These are phyloP conservation scores for Pandemis corylana DNA, from an alignment of 2,888 invertebrate species.

Conservation along the genomic window DNA sequence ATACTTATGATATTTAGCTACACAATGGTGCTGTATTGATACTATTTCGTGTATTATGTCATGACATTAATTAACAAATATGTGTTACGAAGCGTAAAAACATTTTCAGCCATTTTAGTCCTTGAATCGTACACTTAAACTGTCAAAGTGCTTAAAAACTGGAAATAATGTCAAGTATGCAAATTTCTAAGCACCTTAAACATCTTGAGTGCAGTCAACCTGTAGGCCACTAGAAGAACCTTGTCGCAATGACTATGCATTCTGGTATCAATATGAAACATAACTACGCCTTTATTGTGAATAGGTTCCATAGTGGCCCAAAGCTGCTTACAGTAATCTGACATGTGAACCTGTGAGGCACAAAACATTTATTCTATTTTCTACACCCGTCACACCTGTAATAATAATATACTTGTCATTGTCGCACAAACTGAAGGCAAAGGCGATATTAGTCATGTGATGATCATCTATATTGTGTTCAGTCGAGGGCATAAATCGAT, in stretches of 20 bases:
- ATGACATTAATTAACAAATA: conserved; percentile 19
- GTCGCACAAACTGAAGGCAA: too few relatives aligned
- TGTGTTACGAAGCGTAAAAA: neutral
- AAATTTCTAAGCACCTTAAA: neutral
- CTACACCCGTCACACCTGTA: too few relatives aligned
- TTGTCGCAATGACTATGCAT: neutral
- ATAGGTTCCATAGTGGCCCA: too few relatives aligned
- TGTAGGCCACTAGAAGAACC: neutral
- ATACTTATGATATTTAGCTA: conserved; percentile 19
- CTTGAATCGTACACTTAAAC: neutral
- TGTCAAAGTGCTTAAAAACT: neutral
- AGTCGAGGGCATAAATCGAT: too few relatives aligned
- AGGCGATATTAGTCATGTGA: too few relatives aligned
- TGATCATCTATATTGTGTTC: too few relatives aligned
- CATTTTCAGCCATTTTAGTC: neutral
- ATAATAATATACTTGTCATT: too few relatives aligned
- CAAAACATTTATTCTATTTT: too few relatives aligned
- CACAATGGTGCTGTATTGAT: conserved; percentile 15
- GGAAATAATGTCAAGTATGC: neutral
- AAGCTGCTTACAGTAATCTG: too few relatives aligned
- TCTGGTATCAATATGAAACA: too few relatives aligned
- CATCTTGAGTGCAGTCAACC: neutral
- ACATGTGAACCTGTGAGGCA: too few relatives aligned
- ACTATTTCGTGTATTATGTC: conserved; percentile 13
- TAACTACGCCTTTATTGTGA: too few relatives aligned